A percentile compares a stretch with the other conserved stretches of the same genome.
These are phyloP conservation scores for Xenentodon cancila DNA, from an alignment of 2,797 vertebrate species.

Conservation along the genomic window DNA sequence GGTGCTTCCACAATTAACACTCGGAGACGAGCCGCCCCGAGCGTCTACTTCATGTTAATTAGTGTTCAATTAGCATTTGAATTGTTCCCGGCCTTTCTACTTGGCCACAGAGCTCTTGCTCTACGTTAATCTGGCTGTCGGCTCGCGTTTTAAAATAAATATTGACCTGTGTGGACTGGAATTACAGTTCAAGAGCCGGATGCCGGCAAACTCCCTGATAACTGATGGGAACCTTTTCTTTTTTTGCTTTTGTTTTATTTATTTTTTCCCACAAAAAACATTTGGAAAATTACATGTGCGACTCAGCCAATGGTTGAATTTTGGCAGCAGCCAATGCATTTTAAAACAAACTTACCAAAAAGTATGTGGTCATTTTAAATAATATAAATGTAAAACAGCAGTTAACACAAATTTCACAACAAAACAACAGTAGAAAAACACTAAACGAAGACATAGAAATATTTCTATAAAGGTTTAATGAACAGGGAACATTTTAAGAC, in stretches of 20 bases:
- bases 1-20: constrained; percentile 80
- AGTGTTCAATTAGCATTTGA: constrained; percentile 82
- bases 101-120: constrained; percentile 11
- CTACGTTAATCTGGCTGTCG: constrained; percentile 36
- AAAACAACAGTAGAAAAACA: neutral
- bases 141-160: neutral
- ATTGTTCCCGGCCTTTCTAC: constrained; percentile 52
- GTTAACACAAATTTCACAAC: neutral
- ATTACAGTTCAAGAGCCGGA: neutral
- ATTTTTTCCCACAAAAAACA: no score
- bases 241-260: no score
- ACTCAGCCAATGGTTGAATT: no score
- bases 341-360: no score
- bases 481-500: neutral
- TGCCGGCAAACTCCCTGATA: no score
- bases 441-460: neutral
- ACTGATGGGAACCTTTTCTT: no score
- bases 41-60: constrained; percentile 86
- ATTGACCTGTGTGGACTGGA: neutral
- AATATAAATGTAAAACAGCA: no score
- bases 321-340: no score
- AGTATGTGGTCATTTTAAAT: no score
- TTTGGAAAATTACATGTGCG: no score
- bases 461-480: neutral
- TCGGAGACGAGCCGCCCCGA: constrained; percentile 83